These are phyloP conservation scores for Naja naja DNA, from an alignment of 2,113 vertebrate genomes.

Conservation along the genomic window DNA sequence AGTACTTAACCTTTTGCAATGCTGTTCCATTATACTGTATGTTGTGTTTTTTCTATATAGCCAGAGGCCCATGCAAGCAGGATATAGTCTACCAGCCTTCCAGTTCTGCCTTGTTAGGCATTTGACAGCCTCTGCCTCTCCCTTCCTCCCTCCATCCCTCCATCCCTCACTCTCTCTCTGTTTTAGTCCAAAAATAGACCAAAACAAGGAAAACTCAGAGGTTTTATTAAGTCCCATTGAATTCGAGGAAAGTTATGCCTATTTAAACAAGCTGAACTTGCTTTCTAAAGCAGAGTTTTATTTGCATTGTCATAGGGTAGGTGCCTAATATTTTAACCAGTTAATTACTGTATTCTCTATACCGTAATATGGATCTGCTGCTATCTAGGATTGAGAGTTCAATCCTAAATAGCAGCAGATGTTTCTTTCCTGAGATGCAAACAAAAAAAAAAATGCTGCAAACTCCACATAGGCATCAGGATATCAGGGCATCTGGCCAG, in stretches of 20 bases:
- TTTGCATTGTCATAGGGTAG: not conserved
- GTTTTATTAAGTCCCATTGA: not conserved
- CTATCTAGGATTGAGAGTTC: not conserved
- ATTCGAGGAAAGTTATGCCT: not conserved
- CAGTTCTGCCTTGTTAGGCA: not conserved
- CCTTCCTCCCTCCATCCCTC: accelerated
- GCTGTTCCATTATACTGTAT: not conserved
- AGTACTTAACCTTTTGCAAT: not conserved
- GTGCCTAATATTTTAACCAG: not conserved
- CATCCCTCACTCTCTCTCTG: no score
- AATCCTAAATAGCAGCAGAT: not conserved
- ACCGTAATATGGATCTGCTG: not conserved
- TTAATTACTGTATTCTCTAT: not conserved
- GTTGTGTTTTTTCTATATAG: not conserved
- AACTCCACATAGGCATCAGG: not conserved
- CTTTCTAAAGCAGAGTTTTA: not conserved
- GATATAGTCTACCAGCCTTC: not conserved
- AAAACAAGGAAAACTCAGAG: not conserved
- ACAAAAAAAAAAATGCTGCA: not conserved
- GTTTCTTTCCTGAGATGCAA: not conserved
- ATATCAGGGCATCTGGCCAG: not conserved
- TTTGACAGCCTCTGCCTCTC: no score
- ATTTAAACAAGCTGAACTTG: not conserved
- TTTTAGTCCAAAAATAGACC: not conserved
- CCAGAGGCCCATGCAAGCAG: not conserved